Conservation (phyloP, 2,113 vertebrate species). For the Glareola pratincola region DNA sequence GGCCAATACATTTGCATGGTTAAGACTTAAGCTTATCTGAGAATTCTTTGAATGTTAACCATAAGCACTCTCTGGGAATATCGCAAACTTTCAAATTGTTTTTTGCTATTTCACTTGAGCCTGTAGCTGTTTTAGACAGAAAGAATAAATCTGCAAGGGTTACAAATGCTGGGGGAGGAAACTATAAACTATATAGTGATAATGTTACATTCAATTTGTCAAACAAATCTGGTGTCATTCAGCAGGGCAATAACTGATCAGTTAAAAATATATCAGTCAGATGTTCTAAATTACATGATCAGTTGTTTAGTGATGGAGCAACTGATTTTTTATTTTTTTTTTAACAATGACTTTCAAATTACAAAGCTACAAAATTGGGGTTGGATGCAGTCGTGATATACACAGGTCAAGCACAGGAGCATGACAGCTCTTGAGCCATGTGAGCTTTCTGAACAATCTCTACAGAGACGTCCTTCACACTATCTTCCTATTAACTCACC, state of each 20-base stretch:
- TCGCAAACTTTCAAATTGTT: neutral
- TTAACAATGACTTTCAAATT: neutral
- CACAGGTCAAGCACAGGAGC: neutral
- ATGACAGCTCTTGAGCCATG: neutral
- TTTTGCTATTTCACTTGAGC: conserved; percentile 14
- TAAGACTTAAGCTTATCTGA: neutral
- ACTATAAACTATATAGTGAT: neutral
- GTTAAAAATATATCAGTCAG: neutral
- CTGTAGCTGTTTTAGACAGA: neutral
- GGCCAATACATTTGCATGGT: neutral
- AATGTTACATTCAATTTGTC: neutral
- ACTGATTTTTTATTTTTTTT: neutral
- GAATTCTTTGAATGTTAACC: neutral
- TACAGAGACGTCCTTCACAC: neutral
- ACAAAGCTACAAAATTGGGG: fast-evolving
- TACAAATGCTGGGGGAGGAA: conserved; percentile 22
- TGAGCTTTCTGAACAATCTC: neutral
- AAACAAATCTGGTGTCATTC: neutral
- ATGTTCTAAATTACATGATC: neutral
- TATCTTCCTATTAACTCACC: neutral
- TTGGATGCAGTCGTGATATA: neutral
- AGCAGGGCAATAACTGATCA: neutral
- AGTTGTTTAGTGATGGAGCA: neutral
- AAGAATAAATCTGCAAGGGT: conserved; percentile 2
- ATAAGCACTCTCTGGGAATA: neutral